phyloP scores from a whole-genome alignment of 2,888 invertebrate species.

The Periphyllus acericola region DNA sequence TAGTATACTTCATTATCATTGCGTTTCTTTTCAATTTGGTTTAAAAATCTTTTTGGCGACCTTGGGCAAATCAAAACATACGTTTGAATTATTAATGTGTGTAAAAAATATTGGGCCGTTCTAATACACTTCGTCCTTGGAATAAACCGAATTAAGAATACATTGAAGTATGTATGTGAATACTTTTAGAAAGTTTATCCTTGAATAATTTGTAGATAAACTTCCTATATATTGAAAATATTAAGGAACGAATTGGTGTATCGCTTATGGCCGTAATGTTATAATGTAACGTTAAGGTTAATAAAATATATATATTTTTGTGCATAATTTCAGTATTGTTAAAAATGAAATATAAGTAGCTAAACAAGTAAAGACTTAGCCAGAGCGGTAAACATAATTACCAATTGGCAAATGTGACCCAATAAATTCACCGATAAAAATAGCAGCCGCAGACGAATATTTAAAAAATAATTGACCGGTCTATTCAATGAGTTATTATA shows the following conservation, averaged over 20 bases:
- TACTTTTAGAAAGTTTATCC: conserved; percentile 52
- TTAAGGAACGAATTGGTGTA: conserved; percentile 40
- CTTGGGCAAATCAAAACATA: background rate
- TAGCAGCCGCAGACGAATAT: background rate
- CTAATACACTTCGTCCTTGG: conserved; percentile 11
- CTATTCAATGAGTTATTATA: background rate
- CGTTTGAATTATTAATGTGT: background rate
- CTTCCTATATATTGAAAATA: conserved; percentile 42
- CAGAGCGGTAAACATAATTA: background rate
- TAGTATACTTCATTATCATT: background rate
- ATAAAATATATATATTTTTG: background rate
- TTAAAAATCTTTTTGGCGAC: background rate
- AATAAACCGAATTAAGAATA: background rate
- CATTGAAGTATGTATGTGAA: background rate
- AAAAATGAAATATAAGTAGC: background rate
- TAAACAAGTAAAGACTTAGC: too few species aligned
- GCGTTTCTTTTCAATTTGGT: background rate
- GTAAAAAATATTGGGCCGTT: conserved; percentile 31
- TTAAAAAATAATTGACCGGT: background rate
- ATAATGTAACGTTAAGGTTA: conserved; percentile 12
- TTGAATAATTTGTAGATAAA: conserved; percentile 26
- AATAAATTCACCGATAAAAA: too few species aligned
- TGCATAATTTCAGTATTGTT: background rate
- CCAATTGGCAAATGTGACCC: too few species aligned
- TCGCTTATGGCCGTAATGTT: background rate